Base-by-base conservation (phyloP, 2,888 invertebrate species). In the Apocheima hispidaria region DNA sequence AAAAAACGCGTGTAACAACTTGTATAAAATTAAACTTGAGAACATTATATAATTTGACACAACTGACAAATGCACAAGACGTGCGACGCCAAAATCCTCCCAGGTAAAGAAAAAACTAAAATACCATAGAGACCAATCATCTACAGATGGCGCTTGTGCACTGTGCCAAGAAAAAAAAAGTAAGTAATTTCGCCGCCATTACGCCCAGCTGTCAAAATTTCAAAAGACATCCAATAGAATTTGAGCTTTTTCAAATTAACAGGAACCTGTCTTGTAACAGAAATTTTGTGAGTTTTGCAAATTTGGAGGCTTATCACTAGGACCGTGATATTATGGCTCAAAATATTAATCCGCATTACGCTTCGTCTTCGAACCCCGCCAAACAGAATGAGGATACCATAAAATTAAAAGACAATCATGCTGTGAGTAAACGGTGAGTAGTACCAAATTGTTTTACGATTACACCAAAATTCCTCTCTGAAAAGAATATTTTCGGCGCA, bases 371-470 rank as follows among this genome's bases (percentile, higher is more conserved):
- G 66, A 94, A 95, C 83, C 94, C 94, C 70, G 93, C 94, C 68
- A 97, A 97, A 94, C 96, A 96, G 74, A 96, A 95, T 83, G 96
- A 97, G 84, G 97, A 96, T 82, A 95, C 95, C 72, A 95, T 96
- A 81, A 96, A 94, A 86, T 82, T 94, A 74, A 94, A 94, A 88
- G 97, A 97, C 89, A 97, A 96, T 93, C 97, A 97, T 90, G 97
- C 97, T 83, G 97, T 97, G 74, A 97, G 96, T 90, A 97, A 97
- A 96, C 95, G 97, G 97, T 97, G 91, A 92, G 93, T 87, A 71
- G n/a, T n/a, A n/a, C n/a, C n/a, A n/a, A n/a, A 77, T 63, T 64
- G 51, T 16, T 49, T 46, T 44, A 62, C 49, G 33, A 51, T 52
- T 51, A 33, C n/a, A n/a, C n/a, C n/a, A 12, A 20, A 35, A 44